Base-by-base conservation (phyloP, 1,140 invertebrate genomes). In the Euglossa dilemma region DNA sequence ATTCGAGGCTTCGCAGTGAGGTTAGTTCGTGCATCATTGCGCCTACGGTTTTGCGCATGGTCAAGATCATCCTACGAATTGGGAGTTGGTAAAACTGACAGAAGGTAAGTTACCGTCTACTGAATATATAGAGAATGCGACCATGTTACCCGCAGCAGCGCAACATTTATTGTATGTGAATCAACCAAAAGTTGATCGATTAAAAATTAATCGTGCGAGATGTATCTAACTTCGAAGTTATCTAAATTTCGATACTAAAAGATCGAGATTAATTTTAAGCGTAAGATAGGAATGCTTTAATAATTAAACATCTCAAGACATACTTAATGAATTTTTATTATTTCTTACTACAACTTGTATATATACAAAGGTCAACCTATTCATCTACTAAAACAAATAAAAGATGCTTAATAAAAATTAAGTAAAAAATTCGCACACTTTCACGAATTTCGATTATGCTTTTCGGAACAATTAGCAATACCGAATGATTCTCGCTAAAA, bases 321-420 rank as follows among this genome's bases (percentile, higher is more conserved):
- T 47, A 14, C 74, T 83, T 70, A 50, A 83, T 47, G 54, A 84
- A 47, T 83, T 83, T 85, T 82, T 82, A 74, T 87, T 87, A 87
- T 28, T 36, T 83, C 18, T 57, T 59, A 52, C 56, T 87, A 83
- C 82, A 86, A 63, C 25, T 86, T 47, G 36, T 63, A 66, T 87
- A 87, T 87, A 67, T 80, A 87, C 85, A 87, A 86, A 84, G 18
- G 18, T 71, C 59, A 80, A 76, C 50, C 57, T 83, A 83, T 57
- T n/a, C 25, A 36, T 28, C 36, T 87, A 61, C n/a, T 71, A 45
- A 64, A 61, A 36, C 20, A 23, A 47, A 16, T 69, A 59, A 28
- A 43, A 54, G 14, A 54, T 75, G 63, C 18, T 70, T 45, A 59
- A 56, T 47, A 61, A 84, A 87, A 87, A 71, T 64, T 36, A 59